phyloP scores from a whole-genome alignment of 2,797 vertebrate species.

The Eulemur albifrons region DNA sequence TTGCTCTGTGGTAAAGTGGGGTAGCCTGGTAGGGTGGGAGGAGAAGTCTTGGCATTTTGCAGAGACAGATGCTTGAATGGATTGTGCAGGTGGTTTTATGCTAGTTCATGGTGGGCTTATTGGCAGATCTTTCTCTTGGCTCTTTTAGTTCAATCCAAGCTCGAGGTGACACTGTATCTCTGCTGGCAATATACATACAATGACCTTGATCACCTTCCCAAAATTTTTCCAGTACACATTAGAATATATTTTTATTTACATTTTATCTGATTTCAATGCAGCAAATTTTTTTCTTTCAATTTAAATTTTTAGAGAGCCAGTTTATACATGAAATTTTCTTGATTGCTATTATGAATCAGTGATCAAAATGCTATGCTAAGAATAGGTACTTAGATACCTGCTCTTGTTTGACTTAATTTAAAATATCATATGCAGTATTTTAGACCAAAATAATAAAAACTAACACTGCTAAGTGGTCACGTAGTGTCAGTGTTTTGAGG shows the following conservation, averaged over 20 bases:
- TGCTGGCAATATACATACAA: neutral
- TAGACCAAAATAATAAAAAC: neutral
- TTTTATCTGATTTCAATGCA: constrained; percentile 32
- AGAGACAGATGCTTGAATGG: constrained; percentile 69
- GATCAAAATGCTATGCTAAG: neutral
- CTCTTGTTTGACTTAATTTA: constrained; percentile 10
- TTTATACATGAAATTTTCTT: neutral
- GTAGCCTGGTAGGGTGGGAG: neutral
- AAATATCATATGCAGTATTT: neutral
- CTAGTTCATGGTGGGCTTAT: constrained; percentile 51
- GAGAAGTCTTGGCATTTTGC: constrained; percentile 60
- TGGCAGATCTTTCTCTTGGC: constrained; percentile 67
- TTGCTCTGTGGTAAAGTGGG: neutral
- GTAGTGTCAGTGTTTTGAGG: neutral
- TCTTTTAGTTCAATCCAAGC: constrained; percentile 30
- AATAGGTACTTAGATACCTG: neutral
- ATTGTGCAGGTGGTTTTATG: constrained; percentile 74
- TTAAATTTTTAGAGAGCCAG: neutral
- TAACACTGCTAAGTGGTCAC: neutral
- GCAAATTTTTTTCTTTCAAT: neutral
- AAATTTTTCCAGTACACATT: neutral
- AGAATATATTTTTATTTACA: neutral
- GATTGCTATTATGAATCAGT: neutral
- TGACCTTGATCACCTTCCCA: constrained; percentile 52
- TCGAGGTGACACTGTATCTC: constrained; percentile 54